Base-by-base conservation (phyloP, 1,140 invertebrate genomes). In the Coptotermes formosanus region DNA sequence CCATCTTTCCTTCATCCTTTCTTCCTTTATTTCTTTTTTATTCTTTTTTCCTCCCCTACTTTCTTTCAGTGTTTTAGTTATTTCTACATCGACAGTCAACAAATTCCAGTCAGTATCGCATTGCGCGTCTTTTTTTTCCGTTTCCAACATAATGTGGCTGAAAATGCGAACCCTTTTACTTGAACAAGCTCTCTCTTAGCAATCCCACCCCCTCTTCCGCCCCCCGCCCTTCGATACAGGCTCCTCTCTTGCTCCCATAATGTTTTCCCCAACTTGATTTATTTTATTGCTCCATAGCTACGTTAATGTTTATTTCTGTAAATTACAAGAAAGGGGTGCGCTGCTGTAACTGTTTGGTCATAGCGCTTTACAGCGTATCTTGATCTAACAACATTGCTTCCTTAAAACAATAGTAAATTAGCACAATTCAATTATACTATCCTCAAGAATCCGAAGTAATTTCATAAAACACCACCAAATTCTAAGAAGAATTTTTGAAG, bases 301-400 rank as follows among this genome's bases (percentile, higher is more conserved):
- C 83, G 83, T 59, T 84, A 84, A 84, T 84, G 83, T 84, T 84
- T 84, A 84, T 84, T 84, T 84, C 83, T 84, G 23, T 84, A 84
- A 84, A 84, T 84, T 84, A 84, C 83, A 84, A 84, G 45, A 84
- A 84, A 52, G 83, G 44, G 83, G 83, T 84, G 83, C 83, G 82
- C 21, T 52, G 23, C 19, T 52, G 83, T 52, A 44, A 19, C 55
- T 52, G 45, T 14, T 48, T 38, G 25, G 38, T 32, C 82, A 45
- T 45, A 75, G 64, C n/a, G 25, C n/a, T 75, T 75, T 75, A n/a
- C 64, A 75, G 64, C 64, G 64, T 75, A 75, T 75, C 64, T 75
- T 75, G 64, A 75, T 30, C 64, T 64, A 23, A 75, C 7, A 21
- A 21, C 1, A 19, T 19, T 12, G 1, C 14, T 55, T 21, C 7